Conservation (phyloP, 1,140 invertebrate species). For the Diachasmimorpha longicaudata region DNA sequence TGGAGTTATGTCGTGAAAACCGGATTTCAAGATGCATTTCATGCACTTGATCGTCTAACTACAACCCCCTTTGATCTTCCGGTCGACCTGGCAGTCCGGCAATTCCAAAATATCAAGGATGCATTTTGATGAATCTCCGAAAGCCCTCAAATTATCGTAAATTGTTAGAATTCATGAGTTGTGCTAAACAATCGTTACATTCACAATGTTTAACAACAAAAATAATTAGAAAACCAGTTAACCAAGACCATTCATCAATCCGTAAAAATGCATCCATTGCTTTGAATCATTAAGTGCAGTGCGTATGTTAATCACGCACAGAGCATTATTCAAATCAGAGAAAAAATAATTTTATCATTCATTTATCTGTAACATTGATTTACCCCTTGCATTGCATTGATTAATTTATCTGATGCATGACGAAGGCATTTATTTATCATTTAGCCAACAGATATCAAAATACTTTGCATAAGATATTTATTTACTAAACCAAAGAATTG, state of each 20-base stretch:
- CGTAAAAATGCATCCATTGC: not conserved
- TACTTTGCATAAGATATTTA: not conserved
- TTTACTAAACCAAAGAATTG: not conserved
- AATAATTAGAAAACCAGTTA: not conserved
- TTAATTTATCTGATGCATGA: not conserved
- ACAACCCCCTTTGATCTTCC: constrained; percentile 91
- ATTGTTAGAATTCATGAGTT: not conserved
- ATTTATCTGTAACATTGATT: not conserved
- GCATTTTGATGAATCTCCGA: constrained; percentile 73
- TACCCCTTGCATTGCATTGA: not conserved
- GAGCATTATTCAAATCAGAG: not conserved
- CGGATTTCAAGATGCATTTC: constrained; percentile 94
- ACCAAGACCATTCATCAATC: no score
- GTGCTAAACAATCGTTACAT: not conserved
- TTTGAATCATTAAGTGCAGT: not conserved
- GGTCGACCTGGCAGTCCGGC: constrained; percentile 92
- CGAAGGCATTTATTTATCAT: not conserved
- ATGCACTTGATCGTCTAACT: constrained; percentile 86
- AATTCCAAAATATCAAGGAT: constrained; percentile 97
- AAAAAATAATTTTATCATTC: not conserved
- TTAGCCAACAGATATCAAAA: not conserved
- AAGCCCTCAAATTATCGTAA: not conserved
- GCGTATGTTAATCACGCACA: not conserved
- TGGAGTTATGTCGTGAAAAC: constrained; percentile 97
- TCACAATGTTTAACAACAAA: not conserved